phyloP scores from a whole-genome alignment of 2,113 vertebrate species.

The Ailurus styani region DNA sequence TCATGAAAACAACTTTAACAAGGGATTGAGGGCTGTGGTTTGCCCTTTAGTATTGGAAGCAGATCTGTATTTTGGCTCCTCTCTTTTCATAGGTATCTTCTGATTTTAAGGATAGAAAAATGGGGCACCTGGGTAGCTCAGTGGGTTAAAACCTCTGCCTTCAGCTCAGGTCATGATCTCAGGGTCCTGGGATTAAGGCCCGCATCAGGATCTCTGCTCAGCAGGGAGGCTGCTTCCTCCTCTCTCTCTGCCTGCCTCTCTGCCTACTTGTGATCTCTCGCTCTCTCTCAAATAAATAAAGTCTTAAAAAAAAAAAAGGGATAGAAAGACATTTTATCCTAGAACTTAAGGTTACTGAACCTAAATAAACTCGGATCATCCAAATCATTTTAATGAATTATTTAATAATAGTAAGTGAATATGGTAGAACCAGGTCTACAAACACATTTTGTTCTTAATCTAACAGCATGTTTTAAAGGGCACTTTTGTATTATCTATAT shows the following conservation, averaged over 20 bases:
- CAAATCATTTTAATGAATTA: slow-evolving; percentile 38
- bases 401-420: slow-evolving; percentile 15
- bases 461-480: not conserved
- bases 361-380: not conserved
- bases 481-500: not conserved
- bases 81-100: not conserved
- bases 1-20: not conserved
- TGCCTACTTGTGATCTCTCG: too few relatives aligned
- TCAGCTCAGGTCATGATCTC: too few relatives aligned
- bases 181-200: too few relatives aligned
- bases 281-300: too few relatives aligned
- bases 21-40: not conserved
- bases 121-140: too few relatives aligned
- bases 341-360: not conserved
- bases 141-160: too few relatives aligned
- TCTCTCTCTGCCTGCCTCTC: too few relatives aligned
- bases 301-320: too few relatives aligned
- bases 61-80: not conserved
- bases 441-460: not conserved
- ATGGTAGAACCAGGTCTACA: not conserved
- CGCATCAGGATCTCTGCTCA: too few relatives aligned
- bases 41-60: not conserved
- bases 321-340: not conserved
- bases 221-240: too few relatives aligned
- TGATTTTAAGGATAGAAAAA: not conserved